Evolutionary conservation across 2,113 vertebrate genomes (phyloP).

Genomic region (Xiphophorus couchianus): DNA sequence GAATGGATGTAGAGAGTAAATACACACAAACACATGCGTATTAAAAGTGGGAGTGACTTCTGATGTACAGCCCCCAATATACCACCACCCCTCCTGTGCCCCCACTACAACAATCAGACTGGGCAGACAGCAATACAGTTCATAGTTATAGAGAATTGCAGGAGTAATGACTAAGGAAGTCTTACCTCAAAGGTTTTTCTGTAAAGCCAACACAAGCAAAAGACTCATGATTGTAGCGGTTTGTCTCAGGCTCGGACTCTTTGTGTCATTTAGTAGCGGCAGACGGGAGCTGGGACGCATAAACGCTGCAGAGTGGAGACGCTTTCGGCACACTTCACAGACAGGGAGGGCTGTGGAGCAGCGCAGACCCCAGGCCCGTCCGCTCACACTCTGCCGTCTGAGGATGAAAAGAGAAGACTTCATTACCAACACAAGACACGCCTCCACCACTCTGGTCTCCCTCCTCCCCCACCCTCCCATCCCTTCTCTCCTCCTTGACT

Average conservation of each 20-base stretch:
- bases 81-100: slow-evolving; percentile 17
- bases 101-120: slow-evolving; percentile 67
- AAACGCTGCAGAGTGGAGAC: slow-evolving; percentile 44
- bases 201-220: slow-evolving; percentile 59
- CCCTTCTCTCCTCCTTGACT: slow-evolving; percentile 48
- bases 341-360: slow-evolving; percentile 76
- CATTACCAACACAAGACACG: slow-evolving; percentile 90
- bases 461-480: slow-evolving; percentile 52
- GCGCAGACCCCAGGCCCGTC: slow-evolving; percentile 79
- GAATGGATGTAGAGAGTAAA: slow-evolving; percentile 2
- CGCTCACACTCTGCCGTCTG: slow-evolving; percentile 88
- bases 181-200: slow-evolving; percentile 80
- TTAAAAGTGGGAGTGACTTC: slow-evolving; percentile 63
- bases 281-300: slow-evolving; percentile 50
- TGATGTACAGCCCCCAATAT: slow-evolving; percentile 35
- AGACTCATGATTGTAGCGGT: slow-evolving; percentile 74
- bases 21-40: slow-evolving; percentile 21
- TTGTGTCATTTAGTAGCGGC: slow-evolving; percentile 60
- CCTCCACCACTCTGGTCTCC: slow-evolving; percentile 73
- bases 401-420: slow-evolving; percentile 93
- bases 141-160: slow-evolving; percentile 16
- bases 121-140: slow-evolving; percentile 51
- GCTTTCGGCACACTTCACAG: slow-evolving; percentile 66
- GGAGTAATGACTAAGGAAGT: slow-evolving; percentile 30
- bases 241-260: slow-evolving; percentile 48